Evolutionary conservation across 1,140 invertebrate species (phyloP), one percentile per base, ranked within the genome.

Genomic region (Macrostomum lignano): DNA sequence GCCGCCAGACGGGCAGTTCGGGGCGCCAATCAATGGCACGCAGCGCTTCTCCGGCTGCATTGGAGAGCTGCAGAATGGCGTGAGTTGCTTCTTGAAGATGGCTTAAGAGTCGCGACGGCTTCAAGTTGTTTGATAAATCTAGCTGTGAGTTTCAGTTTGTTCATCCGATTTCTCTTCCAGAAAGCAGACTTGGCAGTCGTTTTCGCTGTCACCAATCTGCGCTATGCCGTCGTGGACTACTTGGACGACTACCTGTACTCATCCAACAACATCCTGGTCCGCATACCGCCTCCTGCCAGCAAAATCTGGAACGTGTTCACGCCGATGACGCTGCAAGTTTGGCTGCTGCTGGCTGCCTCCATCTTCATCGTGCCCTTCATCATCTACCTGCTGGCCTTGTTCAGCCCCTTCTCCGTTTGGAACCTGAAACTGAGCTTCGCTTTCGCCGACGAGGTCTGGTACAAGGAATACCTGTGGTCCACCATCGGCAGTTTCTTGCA

Each of bases 401-500:
- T 28, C 4, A 28, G 26, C 9, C 26, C 26, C 15, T 28, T 28
- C 19, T 28, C 26, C 5, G 26, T 17, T 5, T 28, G 26, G 26
- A 28, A 28, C 19, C 19, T 28, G 19, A 28, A 28, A 15, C 19
- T 28, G 9, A 7, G 14, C 15, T 28, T 28, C 19, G 26, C 26
- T 28, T 7, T 28, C 3, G 19, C 15, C 15, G 26, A 28, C 9
- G 26, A 28, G 19, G 19, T 28, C 9, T 3, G 15, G 3, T 28
- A 28, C 9, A 9, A 28, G 19, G 26, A 28, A 9, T 17, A 28
- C 9, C 5, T 28, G 5, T 28, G 26, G 26, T 15, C 26, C 4
- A 5, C 26, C 15, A 9, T 28, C 4, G 26, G 26, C 15, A 9
- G 7, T 5, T 15, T 28, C 9, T 3, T 28, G 7, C 15, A 15